These are phyloP conservation scores for Chrysochloris asiatica DNA, from an alignment of 2,113 vertebrate species.

Conservation along the genomic window DNA sequence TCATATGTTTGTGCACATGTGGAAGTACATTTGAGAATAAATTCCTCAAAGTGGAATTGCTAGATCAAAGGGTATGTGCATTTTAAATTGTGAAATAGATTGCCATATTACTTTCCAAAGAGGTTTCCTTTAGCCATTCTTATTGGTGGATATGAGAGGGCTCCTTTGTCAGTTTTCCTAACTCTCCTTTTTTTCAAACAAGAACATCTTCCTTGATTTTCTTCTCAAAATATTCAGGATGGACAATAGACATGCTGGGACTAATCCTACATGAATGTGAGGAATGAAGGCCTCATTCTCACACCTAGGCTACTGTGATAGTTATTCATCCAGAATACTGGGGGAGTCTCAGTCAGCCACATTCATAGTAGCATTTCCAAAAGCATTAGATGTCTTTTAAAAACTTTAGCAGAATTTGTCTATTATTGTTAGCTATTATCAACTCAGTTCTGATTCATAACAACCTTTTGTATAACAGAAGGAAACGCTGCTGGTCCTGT, in stretches of 20 bases:
- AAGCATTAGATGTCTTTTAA: not conserved
- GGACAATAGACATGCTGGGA: not conserved
- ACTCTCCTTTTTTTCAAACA: not conserved
- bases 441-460: not conserved
- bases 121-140: not conserved
- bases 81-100: not conserved
- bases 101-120: not conserved
- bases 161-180: not conserved
- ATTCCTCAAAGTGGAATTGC: not conserved
- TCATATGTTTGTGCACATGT: not conserved
- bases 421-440: too few relatives aligned
- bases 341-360: rapidly evolving
- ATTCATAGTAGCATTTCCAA: not conserved
- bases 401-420: not conserved
- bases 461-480: not conserved
- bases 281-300: not conserved
- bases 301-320: rapidly evolving
- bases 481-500: not conserved
- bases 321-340: not conserved
- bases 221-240: not conserved
- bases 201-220: not conserved
- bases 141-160: rapidly evolving
- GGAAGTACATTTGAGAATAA: not conserved
- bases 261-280: not conserved
- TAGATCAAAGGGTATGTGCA: constrained; percentile 44